These are phyloP conservation scores for Noctuana brunneofusca DNA, from an alignment of 2,888 invertebrate species.

Conservation along the genomic window DNA sequence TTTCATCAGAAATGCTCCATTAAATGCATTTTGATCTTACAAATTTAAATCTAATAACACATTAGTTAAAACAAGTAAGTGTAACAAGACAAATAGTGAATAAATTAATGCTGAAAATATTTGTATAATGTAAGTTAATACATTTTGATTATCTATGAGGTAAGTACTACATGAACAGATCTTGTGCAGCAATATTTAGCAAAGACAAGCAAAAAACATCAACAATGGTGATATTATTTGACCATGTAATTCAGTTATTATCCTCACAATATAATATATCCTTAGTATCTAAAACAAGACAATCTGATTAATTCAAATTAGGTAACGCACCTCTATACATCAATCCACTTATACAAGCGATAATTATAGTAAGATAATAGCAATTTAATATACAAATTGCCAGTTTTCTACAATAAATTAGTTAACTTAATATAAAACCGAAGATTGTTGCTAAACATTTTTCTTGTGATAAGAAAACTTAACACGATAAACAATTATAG, in stretches of 20 bases:
- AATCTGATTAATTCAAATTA: neutral
- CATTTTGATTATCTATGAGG: slow-evolving; percentile 7
- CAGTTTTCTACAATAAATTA: neutral
- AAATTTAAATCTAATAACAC: neutral
- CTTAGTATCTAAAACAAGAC: neutral
- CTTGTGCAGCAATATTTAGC: slow-evolving; percentile 12
- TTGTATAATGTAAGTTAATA: neutral
- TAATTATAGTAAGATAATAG: neutral
- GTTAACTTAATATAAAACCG: neutral
- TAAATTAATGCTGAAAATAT: neutral
- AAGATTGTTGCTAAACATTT: neutral
- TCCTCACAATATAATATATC: neutral
- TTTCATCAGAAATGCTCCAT: slow-evolving; percentile 27
- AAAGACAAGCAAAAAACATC: slow-evolving; percentile 15
- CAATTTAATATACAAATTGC: neutral
- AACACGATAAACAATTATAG: neutral
- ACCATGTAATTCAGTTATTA: neutral
- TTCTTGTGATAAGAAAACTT: slow-evolving; percentile 7
- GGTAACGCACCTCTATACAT: neutral
- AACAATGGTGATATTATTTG: neutral
- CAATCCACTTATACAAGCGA: neutral
- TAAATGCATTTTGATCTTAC: slow-evolving; percentile 30
- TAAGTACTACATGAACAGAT: slow-evolving; percentile 25
- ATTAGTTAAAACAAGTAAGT: neutral
- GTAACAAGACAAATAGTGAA: neutral